Evolutionary conservation across 2,113 vertebrate species (phyloP), one percentile per base, ranked within the genome.

Genomic region (Scomber colias): DNA sequence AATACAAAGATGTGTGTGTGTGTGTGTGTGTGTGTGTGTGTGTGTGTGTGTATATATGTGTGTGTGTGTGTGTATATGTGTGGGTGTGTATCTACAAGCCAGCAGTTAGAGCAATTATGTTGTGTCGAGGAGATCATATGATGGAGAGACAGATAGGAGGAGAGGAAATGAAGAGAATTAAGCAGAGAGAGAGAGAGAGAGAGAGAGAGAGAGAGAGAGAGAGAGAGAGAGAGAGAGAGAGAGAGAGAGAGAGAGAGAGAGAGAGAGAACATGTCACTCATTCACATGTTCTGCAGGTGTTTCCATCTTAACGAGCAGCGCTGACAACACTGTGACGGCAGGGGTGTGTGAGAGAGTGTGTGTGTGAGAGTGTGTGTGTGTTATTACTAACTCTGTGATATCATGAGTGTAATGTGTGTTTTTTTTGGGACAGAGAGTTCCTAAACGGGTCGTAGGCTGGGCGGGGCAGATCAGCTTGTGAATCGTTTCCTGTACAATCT

Each of bases 391-490:
- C 64, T 72, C 56, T 74, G 35, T 7, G 1, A 40, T 40, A 40
- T 40, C 35, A 9, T 7, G 7, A 9, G 35, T 9, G 9, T 7
- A 40, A 7, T 27, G 24, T 27, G 24, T 27, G 24, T 27, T 27
- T 9, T 40, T 40, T 40, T 40, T 64, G 50, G 82, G 75, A 76
- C 60, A 86, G 57, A 66, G 50, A 50, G 19, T 67, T 84, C 24
- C 57, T 62, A 81, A 90, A 64, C 88, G 87, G 82, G 84, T 77
- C 74, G 24, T 54, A 78, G 55, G 64, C 76, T 85, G 84, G 91
- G 89, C 79, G 88, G 77, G 78, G 83, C 75, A 51, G 63, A 51
- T 57, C 51, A 71, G 21, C 77, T 83, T 71, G 44, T 68, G 48
- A 79, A 68, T 60, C 56, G 77, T 82, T 89, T 88, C 83, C 82